Conservation (phyloP, 1,140 invertebrate genomes). For the Agrypnia vestita region DNA sequence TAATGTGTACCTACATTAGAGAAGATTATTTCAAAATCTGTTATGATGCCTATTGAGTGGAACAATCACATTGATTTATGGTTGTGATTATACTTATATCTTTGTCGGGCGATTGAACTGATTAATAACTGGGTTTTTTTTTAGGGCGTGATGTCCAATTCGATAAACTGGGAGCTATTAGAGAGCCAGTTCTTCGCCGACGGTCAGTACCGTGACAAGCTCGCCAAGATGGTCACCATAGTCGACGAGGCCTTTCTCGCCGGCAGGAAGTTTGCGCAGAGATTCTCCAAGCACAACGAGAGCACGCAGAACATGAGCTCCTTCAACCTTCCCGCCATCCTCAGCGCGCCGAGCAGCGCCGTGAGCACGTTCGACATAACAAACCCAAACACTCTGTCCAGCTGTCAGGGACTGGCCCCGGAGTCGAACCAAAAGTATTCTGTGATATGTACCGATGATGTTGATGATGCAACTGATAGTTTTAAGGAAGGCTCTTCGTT, state of each 20-base stretch:
- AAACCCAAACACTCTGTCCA: conserved; percentile 53
- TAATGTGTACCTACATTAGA: no score
- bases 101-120: no score
- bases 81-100: no score
- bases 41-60: no score
- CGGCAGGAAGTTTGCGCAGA: conserved; percentile 86
- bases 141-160: conserved; percentile 94
- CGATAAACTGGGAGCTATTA: conserved; percentile 94
- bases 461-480: background rate
- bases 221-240: conserved; percentile 86
- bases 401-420: conserved; percentile 53
- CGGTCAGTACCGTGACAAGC: conserved; percentile 84
- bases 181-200: conserved; percentile 93
- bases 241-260: conserved; percentile 84
- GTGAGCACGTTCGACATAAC: conserved; percentile 55
- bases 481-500: conserved; percentile 29
- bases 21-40: no score
- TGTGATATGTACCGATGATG: conserved; percentile 8
- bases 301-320: conserved; percentile 21
- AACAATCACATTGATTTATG: no score
- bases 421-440: conserved; percentile 56
- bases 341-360: conserved; percentile 17
- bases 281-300: conserved; percentile 72
- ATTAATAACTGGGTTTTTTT: no score
- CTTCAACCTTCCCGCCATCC: conserved; percentile 48